phyloP scores from a whole-genome alignment of 2,797 vertebrate species.

The Hoplostethus mediterraneus region DNA sequence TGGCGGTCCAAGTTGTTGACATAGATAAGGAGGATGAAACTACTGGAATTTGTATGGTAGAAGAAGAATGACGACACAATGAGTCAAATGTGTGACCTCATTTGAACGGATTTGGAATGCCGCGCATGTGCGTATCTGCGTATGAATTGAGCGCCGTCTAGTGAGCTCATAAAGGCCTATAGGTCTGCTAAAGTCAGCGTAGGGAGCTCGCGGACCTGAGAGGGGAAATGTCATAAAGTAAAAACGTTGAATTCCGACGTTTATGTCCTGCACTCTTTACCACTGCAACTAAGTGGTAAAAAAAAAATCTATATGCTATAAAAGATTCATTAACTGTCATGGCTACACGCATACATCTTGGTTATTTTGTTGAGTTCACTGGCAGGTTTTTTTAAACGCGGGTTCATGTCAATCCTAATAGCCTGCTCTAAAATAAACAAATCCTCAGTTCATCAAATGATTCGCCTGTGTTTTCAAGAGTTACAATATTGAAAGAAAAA shows the following conservation, averaged over 20 bases:
- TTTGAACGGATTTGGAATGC: not conserved
- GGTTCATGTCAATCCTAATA: not conserved
- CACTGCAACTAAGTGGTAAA: not conserved
- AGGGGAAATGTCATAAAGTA: constrained; percentile 14
- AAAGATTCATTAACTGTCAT: constrained; percentile 4
- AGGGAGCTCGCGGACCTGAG: constrained; percentile 18
- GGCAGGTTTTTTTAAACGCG: not conserved
- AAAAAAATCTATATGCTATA: not conserved
- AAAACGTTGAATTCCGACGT: constrained; percentile 25
- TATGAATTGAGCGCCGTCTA: constrained; percentile 66
- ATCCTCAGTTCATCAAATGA: too few species aligned
- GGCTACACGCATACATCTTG: constrained; percentile 5
- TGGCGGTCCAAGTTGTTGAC: not conserved
- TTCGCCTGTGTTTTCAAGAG: not conserved
- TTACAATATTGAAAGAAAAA: not conserved
- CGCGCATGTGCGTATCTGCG: constrained; percentile 18
- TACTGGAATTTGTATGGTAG: not conserved
- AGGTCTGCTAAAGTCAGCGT: constrained; percentile 1
- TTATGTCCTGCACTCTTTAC: constrained; percentile 19
- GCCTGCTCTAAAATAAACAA: too few species aligned
- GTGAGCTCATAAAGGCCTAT: constrained; percentile 22
- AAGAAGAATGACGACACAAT: not conserved
- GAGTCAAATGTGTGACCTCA: constrained; percentile 31
- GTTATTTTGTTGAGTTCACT: not conserved
- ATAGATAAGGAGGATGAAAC: not conserved